Evolutionary conservation across 2,113 vertebrate genomes (phyloP).

Genomic region (Heloderma charlesbogerti): DNA sequence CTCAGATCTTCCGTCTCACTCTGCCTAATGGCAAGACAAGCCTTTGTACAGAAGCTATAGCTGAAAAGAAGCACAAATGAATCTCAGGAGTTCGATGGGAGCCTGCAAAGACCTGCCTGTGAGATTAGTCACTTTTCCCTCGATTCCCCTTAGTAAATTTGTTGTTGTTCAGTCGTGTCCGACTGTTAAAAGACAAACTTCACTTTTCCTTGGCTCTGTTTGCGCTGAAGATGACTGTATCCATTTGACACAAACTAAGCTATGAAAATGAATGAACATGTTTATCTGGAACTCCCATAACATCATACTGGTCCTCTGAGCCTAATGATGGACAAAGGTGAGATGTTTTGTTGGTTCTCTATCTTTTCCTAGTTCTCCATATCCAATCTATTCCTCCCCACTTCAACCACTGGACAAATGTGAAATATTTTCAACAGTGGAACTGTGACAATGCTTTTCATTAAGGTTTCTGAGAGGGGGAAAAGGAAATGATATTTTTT

Average conservation of each 20-base stretch:
- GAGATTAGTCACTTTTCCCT: neutral
- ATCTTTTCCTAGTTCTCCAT: neutral
- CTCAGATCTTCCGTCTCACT: neutral
- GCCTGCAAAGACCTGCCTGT: constrained; percentile 2
- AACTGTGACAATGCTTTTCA: neutral
- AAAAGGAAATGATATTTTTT: neutral
- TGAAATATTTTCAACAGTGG: neutral
- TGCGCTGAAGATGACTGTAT: neutral
- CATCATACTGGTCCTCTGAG: neutral
- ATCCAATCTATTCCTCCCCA: neutral
- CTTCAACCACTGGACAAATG: neutral
- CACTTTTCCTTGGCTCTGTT: constrained; percentile 1
- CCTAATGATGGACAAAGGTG: neutral
- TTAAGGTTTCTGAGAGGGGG: neutral
- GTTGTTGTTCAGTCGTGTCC: neutral
- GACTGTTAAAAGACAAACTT: constrained; percentile 23
- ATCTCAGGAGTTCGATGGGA: constrained; percentile 21
- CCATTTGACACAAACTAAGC: neutral
- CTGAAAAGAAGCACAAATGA: neutral
- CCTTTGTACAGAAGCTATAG: neutral
- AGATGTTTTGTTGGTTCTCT: neutral
- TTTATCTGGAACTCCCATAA: neutral
- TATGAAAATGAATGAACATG: neutral
- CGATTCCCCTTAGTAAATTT: neutral
- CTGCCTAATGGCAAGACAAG: neutral